These are phyloP conservation scores for Sebastes umbrosus DNA, from an alignment of 2,797 vertebrate genomes.

Conservation along the genomic window DNA sequence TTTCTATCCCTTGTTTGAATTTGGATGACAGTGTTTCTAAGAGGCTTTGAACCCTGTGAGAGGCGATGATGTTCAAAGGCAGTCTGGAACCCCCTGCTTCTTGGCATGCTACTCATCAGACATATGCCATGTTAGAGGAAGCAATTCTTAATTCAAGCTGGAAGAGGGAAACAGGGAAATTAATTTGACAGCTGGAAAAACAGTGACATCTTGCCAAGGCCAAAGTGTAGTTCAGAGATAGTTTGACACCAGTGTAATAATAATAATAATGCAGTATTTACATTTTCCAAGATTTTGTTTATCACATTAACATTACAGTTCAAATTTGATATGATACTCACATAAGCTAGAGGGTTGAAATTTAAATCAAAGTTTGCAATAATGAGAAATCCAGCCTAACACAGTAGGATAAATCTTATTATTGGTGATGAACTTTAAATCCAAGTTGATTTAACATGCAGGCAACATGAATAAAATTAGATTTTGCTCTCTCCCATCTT, in stretches of 20 bases:
- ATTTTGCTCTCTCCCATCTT: not conserved
- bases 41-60: slow-evolving; percentile 51
- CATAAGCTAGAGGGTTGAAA: not conserved
- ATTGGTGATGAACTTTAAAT: not conserved
- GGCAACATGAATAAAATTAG: not conserved
- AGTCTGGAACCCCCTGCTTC: slow-evolving; percentile 19
- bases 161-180: not conserved
- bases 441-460: not conserved
- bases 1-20: slow-evolving; percentile 38
- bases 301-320: not conserved
- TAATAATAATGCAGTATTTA: not conserved
- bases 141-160: slow-evolving; percentile 33
- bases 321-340: not conserved
- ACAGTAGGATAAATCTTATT: not conserved
- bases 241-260: not conserved
- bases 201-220: not conserved
- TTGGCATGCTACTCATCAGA: slow-evolving; percentile 28
- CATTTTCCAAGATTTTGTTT: not conserved
- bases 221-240: not conserved
- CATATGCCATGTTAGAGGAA: slow-evolving; percentile 22
- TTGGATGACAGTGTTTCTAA: slow-evolving; percentile 54
- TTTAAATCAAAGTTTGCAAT: not conserved
- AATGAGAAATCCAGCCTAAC: not conserved
- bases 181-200: slow-evolving; percentile 4
- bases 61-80: slow-evolving; percentile 50